Evolutionary conservation across 2,797 vertebrate species (phyloP), one percentile per base, ranked within the genome.

Genomic region (Phoxinus dragarum): DNA sequence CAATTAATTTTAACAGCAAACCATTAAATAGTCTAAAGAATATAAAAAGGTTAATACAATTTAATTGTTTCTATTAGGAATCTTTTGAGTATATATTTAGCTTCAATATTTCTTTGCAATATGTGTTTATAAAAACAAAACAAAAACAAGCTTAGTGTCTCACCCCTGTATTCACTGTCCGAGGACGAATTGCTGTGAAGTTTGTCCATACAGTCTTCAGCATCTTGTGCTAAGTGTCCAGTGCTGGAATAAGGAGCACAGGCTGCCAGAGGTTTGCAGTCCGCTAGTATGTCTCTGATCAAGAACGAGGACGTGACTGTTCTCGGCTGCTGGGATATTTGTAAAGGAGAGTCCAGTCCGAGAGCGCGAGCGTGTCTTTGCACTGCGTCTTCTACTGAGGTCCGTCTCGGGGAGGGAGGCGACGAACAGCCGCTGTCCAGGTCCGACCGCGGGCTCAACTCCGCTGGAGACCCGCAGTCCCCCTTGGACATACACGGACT

Each of bases 251-350:
- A 99, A 11, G 98, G 98, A 1, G 98, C 98, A 85, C 98, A 99
- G 88, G 98, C 97, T 2, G 98, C 98, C 80, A 99, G 94, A 1
- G 98, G 98, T 80, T 98, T 99, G 94, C 98, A 99, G 94, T 99
- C 98, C 79, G 98, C 97, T 71, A 99, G 95, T 88, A 99, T 99
- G 92, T 99, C 98, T 93, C 98, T 95, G 93, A 99, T 99, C 86
- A 99, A 94, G 93, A 99, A 99, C 78, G 98, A 99, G 71, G 98
- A 99, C 90, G 98, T 99, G 93, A 98, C 97, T n/a, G 97, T 99
- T 91, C 98, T 94, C 88, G 97, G 97, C 92, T 85, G 84, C 84
- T 98, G 98, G 47, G 97, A 96, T 10, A 97, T 96, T 56, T 97
- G 97, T 38, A 97, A 96, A 86, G 97, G 97, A 69, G 96, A 95